Evolutionary conservation across 2,797 vertebrate genomes (phyloP).

Genomic region (Potorous gilbertii): DNA sequence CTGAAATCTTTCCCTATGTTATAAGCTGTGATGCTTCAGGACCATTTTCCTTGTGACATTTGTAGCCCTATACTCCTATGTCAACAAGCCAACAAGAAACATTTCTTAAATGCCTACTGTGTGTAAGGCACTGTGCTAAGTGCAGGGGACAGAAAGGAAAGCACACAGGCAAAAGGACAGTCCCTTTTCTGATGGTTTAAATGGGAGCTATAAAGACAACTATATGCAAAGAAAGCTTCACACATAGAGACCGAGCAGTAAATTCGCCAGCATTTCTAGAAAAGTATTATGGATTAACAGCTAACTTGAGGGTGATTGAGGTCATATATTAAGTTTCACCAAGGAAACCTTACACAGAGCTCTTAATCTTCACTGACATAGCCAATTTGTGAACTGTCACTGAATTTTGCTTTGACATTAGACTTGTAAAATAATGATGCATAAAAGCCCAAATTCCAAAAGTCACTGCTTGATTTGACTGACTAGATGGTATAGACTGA

Average conservation of each 20-base stretch:
- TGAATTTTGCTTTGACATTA: constrained; percentile 5
- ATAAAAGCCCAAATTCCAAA: neutral
- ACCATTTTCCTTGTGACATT: neutral
- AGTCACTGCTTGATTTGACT: neutral
- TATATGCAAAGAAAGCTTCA: neutral
- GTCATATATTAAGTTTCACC: neutral
- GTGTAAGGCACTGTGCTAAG: neutral
- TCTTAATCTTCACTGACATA: neutral
- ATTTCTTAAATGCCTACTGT: neutral
- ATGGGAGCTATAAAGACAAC: neutral
- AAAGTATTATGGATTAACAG: neutral
- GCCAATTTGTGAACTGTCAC: neutral
- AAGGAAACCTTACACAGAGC: neutral
- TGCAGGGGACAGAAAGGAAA: neutral
- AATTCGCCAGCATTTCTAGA: neutral
- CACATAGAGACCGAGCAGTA: neutral
- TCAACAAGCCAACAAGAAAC: neutral
- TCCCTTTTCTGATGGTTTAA: neutral
- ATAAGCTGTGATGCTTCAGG: neutral
- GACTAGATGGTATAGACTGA: neutral
- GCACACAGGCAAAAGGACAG: neutral
- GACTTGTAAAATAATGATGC: neutral
- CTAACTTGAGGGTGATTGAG: neutral
- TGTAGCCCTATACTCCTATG: neutral
- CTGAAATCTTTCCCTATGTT: neutral